Evolutionary conservation across 2,888 invertebrate species (phyloP).

Genomic region (Embidobia sp.): DNA sequence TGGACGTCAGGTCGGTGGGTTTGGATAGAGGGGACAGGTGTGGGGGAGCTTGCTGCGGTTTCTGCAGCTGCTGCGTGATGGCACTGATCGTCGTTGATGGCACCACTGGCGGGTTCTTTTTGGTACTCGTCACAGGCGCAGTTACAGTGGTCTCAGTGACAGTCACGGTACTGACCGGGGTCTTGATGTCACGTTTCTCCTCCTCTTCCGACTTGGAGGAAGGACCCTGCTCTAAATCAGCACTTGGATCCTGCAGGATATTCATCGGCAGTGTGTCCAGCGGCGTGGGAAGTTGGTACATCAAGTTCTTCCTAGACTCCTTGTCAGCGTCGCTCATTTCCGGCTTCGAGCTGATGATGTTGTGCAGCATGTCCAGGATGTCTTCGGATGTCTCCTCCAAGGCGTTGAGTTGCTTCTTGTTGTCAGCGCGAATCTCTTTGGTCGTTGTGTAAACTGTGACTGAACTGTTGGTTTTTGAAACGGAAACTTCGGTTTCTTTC

Average conservation of each 20-base stretch:
- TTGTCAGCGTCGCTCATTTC: conserved; percentile 76
- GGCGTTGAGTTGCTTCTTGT: conserved; percentile 52
- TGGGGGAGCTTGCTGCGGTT: conserved; percentile 83
- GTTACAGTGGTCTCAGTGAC: neutral
- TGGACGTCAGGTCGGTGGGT: conserved; percentile 87
- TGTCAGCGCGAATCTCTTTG: conserved; percentile 42
- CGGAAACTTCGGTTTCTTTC: conserved; percentile 59
- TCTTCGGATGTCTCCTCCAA: conserved; percentile 85
- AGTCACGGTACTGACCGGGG: conserved; percentile 8
- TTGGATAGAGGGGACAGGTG: conserved; percentile 88
- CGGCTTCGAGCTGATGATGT: conserved; percentile 82
- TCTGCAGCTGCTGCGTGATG: conserved; percentile 74
- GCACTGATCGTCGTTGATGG: conserved; percentile 67
- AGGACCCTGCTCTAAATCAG: conserved; percentile 72
- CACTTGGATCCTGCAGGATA: conserved; percentile 77
- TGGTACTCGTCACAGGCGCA: conserved; percentile 3
- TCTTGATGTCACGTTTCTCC: conserved; percentile 47
- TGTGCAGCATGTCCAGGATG: conserved; percentile 87
- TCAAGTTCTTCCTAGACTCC: conserved; percentile 75
- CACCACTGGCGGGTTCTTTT: conserved; percentile 47
- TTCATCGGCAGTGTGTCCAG: conserved; percentile 78
- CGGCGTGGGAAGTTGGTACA: conserved; percentile 78
- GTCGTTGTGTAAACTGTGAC: conserved; percentile 61
- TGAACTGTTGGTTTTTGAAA: conserved; percentile 53
- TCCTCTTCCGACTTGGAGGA: conserved; percentile 58